Evolutionary conservation across 2,888 invertebrate genomes (phyloP).

Genomic region (Oconnorella tubifera): DNA sequence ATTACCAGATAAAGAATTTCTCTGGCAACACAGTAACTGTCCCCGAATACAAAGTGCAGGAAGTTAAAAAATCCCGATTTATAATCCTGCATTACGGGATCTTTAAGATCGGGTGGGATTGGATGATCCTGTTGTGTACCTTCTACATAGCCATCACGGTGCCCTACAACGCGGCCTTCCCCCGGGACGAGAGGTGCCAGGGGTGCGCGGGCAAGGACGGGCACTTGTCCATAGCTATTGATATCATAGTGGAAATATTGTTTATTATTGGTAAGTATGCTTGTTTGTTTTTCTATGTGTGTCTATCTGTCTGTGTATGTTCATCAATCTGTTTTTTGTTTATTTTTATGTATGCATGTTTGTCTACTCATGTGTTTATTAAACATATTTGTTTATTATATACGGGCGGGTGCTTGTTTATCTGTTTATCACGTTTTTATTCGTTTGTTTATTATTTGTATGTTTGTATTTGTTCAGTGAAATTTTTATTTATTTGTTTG

Average conservation of each 20-base stretch:
- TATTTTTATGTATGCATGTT: no score
- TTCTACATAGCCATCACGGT: constrained; percentile 95
- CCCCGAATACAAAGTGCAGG: constrained; percentile 93
- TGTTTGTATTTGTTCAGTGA: neutral
- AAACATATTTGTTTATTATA: no score
- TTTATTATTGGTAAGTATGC: constrained; percentile 85
- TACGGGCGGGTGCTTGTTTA: no score
- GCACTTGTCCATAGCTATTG: constrained; percentile 65
- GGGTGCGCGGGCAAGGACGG: no score
- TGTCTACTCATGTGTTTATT: no score
- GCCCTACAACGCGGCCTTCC: constrained; percentile 86
- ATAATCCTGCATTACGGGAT: constrained; percentile 92
- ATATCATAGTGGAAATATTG: constrained; percentile 88
- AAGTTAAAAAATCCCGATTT: constrained; percentile 86
- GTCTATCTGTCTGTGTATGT: no score
- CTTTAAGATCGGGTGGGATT: constrained; percentile 96
- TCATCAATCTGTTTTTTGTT: no score
- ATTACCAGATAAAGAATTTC: constrained; percentile 43
- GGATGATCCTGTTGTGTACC: constrained; percentile 90
- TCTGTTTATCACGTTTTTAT: no score
- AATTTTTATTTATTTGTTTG: neutral
- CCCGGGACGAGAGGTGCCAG: constrained; percentile 60
- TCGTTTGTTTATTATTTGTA: no score
- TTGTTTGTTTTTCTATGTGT: no score
- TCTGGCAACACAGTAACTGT: constrained; percentile 38